These are phyloP conservation scores for Lathamus discolor DNA, from an alignment of 2,113 vertebrate genomes.

Conservation along the genomic window DNA sequence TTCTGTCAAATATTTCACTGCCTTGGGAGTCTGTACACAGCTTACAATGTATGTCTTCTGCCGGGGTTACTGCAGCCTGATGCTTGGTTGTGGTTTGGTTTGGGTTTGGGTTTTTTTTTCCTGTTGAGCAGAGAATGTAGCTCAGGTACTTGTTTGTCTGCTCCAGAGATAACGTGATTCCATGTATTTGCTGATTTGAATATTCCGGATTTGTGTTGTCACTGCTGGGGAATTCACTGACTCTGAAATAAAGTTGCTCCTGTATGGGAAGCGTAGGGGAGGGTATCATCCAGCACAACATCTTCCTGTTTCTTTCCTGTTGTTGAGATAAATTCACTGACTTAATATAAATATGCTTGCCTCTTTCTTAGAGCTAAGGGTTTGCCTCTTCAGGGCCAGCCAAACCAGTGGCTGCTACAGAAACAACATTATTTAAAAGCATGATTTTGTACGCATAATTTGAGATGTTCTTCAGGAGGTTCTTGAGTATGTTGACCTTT, in stretches of 20 bases:
- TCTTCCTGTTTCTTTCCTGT: background rate
- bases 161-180: background rate
- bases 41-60: background rate
- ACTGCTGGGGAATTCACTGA: background rate
- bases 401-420: background rate
- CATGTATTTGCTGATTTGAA: background rate
- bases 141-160: background rate
- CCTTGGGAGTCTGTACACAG: background rate
- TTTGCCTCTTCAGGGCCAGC: background rate
- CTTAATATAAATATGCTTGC: background rate
- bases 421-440: background rate
- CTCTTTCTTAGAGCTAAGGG: background rate
- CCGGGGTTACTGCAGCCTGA: background rate
- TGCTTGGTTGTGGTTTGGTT: background rate
- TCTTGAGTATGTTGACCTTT: background rate
- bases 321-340: background rate
- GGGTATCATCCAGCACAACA: background rate
- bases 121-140: background rate
- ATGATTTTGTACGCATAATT: background rate
- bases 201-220: background rate
- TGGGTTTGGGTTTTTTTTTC: background rate
- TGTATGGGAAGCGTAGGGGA: background rate
- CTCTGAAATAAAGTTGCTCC: background rate
- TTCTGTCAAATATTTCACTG: background rate
- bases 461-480: background rate